Evolutionary conservation across 1,140 invertebrate species (phyloP).

Genomic region (Monochamus saltuarius): DNA sequence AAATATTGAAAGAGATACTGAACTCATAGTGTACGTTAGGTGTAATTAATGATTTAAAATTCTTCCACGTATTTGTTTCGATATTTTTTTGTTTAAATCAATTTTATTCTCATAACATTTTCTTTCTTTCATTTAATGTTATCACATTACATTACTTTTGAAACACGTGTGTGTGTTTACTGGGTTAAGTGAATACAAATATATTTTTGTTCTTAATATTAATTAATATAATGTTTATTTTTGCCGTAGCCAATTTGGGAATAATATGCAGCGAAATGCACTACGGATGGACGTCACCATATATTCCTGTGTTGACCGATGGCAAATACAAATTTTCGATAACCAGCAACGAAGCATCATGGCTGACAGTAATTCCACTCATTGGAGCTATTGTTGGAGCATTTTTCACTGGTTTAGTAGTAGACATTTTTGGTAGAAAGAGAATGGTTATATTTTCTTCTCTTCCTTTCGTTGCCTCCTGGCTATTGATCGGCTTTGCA

Average conservation of each 20-base stretch:
- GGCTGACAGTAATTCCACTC: constrained; percentile 46
- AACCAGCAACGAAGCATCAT: constrained; percentile 56
- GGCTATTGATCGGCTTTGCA: constrained; percentile 63
- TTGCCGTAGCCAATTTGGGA: constrained; percentile 34
- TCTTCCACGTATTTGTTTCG: background rate
- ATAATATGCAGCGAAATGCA: constrained; percentile 45
- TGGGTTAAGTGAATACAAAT: no score
- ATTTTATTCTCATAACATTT: constrained; percentile 7
- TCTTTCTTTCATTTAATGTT: background rate
- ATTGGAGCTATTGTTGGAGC: constrained; percentile 6
- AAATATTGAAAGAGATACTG: background rate
- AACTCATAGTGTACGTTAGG: background rate
- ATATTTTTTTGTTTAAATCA: background rate
- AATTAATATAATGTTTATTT: background rate
- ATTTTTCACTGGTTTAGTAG: constrained; percentile 42
- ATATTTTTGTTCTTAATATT: constrained; percentile 7
- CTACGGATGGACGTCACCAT: constrained; percentile 46
- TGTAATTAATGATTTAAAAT: background rate
- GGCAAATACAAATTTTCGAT: constrained; percentile 31
- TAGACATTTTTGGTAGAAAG: constrained; percentile 65
- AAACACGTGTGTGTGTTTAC: no score
- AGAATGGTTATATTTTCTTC: constrained; percentile 62
- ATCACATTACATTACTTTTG: background rate
- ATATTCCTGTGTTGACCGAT: constrained; percentile 38
- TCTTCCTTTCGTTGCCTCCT: constrained; percentile 65